Conservation (phyloP, 2,888 invertebrate species). For the Nomada flava region DNA sequence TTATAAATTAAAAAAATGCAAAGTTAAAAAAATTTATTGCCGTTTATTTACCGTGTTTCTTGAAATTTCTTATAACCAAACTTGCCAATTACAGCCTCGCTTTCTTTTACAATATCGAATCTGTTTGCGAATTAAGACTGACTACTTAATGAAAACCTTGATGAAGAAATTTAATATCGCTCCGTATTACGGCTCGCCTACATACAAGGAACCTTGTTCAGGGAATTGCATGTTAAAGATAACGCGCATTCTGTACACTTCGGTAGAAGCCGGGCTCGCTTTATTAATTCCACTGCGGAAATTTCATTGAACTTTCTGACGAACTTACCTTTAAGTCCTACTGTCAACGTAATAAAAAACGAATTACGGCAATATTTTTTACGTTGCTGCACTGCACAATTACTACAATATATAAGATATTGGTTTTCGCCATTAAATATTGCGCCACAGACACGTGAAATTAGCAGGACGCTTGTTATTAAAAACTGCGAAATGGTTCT, state of each 20-base stretch:
- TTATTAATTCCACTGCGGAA: constrained; percentile 46
- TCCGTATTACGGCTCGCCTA: constrained; percentile 37
- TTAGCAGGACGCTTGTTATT: neutral
- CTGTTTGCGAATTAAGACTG: constrained; percentile 26
- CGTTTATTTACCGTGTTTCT: neutral
- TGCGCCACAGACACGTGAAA: too few species aligned
- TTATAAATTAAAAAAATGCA: too few species aligned
- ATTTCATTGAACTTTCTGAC: constrained; percentile 36
- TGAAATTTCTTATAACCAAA: neutral
- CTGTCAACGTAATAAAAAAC: constrained; percentile 33
- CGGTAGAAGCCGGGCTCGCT: constrained; percentile 19
- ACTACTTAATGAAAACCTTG: constrained; percentile 52
- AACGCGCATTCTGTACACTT: constrained; percentile 32
- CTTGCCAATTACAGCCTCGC: neutral
- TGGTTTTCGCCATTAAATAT: too few species aligned
- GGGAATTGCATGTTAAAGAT: constrained; percentile 48
- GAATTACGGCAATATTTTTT: constrained; percentile 6
- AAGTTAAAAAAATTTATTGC: too few species aligned
- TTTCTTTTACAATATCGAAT: constrained; percentile 17
- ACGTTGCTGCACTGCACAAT: neutral
- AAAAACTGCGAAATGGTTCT: too few species aligned
- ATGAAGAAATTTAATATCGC: constrained; percentile 56
- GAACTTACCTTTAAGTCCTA: constrained; percentile 26
- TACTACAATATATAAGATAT: neutral
- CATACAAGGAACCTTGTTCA: constrained; percentile 28